These are phyloP conservation scores for Spea bombifrons DNA, from an alignment of 2,113 vertebrate genomes.

Conservation along the genomic window DNA sequence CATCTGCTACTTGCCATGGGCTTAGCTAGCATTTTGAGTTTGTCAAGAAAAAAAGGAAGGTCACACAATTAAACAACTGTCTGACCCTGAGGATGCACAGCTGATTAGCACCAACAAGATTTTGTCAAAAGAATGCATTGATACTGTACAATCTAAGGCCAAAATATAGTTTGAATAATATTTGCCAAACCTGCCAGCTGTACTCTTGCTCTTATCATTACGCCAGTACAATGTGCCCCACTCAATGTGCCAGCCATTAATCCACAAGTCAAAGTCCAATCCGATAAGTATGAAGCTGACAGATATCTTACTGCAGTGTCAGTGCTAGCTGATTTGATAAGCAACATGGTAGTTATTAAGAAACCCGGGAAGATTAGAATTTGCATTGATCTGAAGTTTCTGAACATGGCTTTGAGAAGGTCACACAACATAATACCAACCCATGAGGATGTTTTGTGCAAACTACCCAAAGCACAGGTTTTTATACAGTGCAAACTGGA, in stretches of 20 bases:
- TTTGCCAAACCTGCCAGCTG: background rate
- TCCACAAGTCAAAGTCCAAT: background rate
- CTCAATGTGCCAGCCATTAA: background rate
- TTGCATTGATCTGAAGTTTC: conserved; percentile 30
- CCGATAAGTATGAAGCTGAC: background rate
- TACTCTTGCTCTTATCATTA: background rate
- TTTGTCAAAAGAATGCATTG: background rate
- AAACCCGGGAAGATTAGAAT: conserved; percentile 41
- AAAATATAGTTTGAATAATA: background rate
- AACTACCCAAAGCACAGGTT: background rate
- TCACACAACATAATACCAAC: conserved; percentile 39
- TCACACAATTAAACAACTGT: background rate
- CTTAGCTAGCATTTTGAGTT: no score
- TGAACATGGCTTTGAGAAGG: conserved; percentile 17
- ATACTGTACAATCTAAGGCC: background rate
- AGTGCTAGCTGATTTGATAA: background rate
- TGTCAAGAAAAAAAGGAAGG: background rate
- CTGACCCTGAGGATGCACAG: background rate
- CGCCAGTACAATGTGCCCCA: background rate
- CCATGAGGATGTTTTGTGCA: background rate
- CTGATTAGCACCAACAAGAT: no score
- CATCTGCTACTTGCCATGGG: no score
- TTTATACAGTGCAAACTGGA: background rate
- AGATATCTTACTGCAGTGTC: background rate
- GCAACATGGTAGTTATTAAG: conserved; percentile 22